Conservation (phyloP, 1,140 invertebrate species). For the Zaprionus ghesquierei region DNA sequence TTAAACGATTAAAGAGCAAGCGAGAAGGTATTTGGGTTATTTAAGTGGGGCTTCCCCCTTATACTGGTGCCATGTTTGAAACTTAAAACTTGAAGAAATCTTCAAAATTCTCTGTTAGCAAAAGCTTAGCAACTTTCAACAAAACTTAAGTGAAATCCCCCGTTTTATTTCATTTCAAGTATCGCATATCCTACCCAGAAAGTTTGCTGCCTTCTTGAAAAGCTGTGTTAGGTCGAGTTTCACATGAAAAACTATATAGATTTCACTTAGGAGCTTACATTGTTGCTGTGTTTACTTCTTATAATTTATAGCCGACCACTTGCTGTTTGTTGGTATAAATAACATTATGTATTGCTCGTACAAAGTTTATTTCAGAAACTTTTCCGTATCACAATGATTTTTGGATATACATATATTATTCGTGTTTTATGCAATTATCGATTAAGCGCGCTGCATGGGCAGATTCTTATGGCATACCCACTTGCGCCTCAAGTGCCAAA, state of each 20-base stretch:
- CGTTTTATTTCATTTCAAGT: neutral
- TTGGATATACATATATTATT: neutral
- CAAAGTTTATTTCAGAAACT: neutral
- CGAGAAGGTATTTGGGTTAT: neutral
- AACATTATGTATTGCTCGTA: too few relatives aligned
- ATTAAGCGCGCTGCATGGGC: neutral
- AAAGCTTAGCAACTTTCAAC: too few relatives aligned
- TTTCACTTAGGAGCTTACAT: neutral
- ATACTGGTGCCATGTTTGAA: too few relatives aligned
- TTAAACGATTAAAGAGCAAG: neutral
- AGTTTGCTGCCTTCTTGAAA: neutral
- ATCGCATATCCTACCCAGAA: neutral
- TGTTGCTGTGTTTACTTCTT: neutral
- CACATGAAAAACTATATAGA: too few relatives aligned
- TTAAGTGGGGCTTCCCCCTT: too few relatives aligned
- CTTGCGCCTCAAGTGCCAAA: constrained; percentile 1
- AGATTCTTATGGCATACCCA: constrained; percentile 3
- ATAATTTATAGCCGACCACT: neutral
- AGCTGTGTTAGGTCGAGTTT: neutral
- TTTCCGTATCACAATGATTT: neutral
- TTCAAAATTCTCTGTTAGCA: neutral
- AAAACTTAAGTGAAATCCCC: neutral
- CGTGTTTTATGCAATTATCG: neutral
- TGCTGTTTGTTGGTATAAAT: neutral
- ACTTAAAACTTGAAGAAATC: neutral